Base-by-base conservation (phyloP, 1,140 invertebrate genomes). In the Rhagoletis zephyria region DNA sequence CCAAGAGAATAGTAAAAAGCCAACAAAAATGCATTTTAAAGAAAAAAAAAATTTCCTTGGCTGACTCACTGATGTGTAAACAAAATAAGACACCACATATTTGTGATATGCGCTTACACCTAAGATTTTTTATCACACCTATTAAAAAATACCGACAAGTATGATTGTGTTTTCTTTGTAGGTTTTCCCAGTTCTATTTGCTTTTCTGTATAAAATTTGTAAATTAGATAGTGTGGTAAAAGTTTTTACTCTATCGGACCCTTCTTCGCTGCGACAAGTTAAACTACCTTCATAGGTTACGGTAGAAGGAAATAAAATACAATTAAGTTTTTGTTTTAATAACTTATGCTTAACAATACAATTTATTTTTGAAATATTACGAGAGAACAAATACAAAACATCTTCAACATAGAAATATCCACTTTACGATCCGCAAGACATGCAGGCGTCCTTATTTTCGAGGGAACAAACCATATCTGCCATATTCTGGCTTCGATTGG, bases 361-460 rank as follows among this genome's bases (percentile, higher is more conserved):
- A n/a, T 2, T 86, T 86, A 86, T 86, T 86, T 86, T 30, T 3
- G 30, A 85, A 85, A 51, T 16, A 85, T 6, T 10, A 85, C 9
- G 9, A 56, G n/a, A 45, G 5, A 60, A 56, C 14, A 87, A 87
- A 42, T 14, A 63, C 30, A 85, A 59, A 14, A 61, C 45, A 85
- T 63, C 16, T 63, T 61, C 14, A 85, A 19, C 7, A 63, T 10
- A n/a, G 12, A 85, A 85, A 85, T 10, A 3, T 14, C 16, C 10
- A 9, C 14, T 40, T 87, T 88, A 89, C 42, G 95, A 95, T 87
- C 96, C 95, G 91, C 96, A 97, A 92, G 96, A 95, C 59, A 97
- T 92, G 92, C 98, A 99, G 19, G 96, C 97, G 85, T 98, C 98
- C 90, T 96, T 97, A 93, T 99, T 98, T 90, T 97, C 94, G 16